Base-by-base conservation (phyloP, 2,113 vertebrate species). In the Pygathrix nemaeus region DNA sequence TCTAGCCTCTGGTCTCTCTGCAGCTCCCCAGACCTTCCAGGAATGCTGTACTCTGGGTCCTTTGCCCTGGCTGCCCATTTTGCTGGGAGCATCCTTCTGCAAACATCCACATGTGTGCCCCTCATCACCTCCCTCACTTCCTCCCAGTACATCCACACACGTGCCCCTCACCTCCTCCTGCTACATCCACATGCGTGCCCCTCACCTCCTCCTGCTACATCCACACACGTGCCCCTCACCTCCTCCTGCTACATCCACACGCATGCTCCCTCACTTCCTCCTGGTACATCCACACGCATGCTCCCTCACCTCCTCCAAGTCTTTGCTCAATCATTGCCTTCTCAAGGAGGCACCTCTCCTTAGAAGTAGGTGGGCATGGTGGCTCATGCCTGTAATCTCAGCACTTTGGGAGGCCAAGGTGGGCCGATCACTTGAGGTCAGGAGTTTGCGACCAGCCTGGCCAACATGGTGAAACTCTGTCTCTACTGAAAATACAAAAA, bases 81-180 rank as follows among this genome's bases (percentile, higher is more conserved):
- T 43, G 40, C 23, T 8, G 23, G 40, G 23, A 75, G 25, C 12
- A 40, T 45, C 25, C 40, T 75, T 75, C 12, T 75, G 38, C 70
- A 73, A 11, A 73, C 27, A 64, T 64, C 61, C 38, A 73, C 38
- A 32, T 23, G 23, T 1, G 38, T 73, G 38, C 27, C 14, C 6
- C 48, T 50, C 48, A 50, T 13, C 48, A 50, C 48, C 48, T 50
- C 48, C 32, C 6, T 68, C 64, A 68, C 9, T 21, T 75, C 23
- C 11, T 27, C 38, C 38, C 2, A 0, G 52, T 2, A 55, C 5
- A 55, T 55, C 17, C 52, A 18, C 17, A 55, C 52, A 0, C 0
- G 0, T 55, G 5, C 13, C 6, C 32, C 32, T 68, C 14, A 68
- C 30, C 38, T 43, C 72, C 11, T 25, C 38, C 21, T 17, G 17